These are phyloP conservation scores for Lasioglossum albipes DNA, from an alignment of 1,140 invertebrate species.

Conservation along the genomic window DNA sequence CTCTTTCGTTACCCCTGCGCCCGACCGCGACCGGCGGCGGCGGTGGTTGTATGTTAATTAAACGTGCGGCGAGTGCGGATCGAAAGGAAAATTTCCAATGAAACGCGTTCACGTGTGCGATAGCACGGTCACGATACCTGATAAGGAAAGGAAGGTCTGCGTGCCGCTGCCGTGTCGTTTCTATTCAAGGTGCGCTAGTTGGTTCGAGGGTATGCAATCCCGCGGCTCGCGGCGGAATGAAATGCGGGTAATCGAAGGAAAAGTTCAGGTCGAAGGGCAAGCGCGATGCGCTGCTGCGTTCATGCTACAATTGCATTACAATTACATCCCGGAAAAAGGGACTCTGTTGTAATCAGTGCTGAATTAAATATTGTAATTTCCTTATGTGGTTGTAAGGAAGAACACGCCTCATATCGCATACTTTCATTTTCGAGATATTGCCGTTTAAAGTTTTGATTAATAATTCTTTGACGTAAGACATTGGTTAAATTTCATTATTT, in stretches of 20 bases:
- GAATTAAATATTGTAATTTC: too few species aligned
- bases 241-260: slow-evolving; percentile 16
- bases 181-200: slow-evolving; percentile 49
- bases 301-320: too few species aligned
- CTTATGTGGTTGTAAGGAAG: too few species aligned
- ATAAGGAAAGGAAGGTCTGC: slow-evolving; percentile 59
- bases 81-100: slow-evolving; percentile 37
- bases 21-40: too few species aligned
- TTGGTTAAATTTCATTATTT: too few species aligned
- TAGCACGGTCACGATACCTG: slow-evolving; percentile 41
- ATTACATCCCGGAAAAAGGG: too few species aligned
- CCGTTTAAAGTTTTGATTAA: too few species aligned
- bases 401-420: too few species aligned
- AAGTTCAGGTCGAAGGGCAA: slow-evolving; percentile 33
- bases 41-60: slow-evolving; percentile 25
- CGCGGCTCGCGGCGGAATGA: slow-evolving; percentile 20
- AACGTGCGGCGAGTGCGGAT: neutral
- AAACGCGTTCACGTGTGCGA: slow-evolving; percentile 23
- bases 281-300: neutral
- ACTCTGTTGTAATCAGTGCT: too few species aligned
- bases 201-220: slow-evolving; percentile 44
- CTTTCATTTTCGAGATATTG: too few species aligned
- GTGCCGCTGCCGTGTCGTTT: slow-evolving; percentile 46
- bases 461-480: too few species aligned
- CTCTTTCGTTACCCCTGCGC: neutral